These are phyloP conservation scores for Sternotherus odoratus DNA, from an alignment of 2,797 vertebrate species.

Conservation along the genomic window DNA sequence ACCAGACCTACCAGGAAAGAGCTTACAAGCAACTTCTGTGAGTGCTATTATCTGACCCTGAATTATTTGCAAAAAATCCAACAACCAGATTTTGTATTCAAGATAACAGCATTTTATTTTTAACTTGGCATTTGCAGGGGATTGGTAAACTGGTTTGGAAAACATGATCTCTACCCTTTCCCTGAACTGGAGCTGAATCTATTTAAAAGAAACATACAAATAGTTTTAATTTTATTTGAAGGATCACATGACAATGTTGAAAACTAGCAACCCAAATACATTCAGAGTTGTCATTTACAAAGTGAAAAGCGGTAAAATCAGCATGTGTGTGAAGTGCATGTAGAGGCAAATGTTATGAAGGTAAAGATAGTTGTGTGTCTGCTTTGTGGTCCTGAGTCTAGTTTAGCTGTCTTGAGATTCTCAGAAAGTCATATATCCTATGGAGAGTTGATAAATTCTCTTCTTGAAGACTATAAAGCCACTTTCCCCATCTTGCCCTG, in stretches of 20 bases:
- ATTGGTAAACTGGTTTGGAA: neutral
- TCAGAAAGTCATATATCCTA: neutral
- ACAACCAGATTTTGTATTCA: neutral
- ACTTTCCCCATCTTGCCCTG: neutral
- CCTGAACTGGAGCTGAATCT: neutral
- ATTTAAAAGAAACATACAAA: neutral
- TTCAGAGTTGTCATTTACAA: constrained; percentile 21
- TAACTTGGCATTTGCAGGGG: neutral
- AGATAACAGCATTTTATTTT: neutral
- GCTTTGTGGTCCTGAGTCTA: neutral
- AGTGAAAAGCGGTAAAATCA: neutral
- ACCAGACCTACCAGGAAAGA: constrained; percentile 97
- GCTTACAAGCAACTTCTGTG: constrained; percentile 95
- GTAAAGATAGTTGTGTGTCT: neutral
- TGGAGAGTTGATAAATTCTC: neutral
- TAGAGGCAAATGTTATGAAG: neutral
- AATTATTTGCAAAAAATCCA: neutral
- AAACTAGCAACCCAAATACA: neutral
- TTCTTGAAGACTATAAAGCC: neutral
- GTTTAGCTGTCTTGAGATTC: neutral
- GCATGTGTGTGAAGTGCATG: neutral
- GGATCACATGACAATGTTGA: neutral
- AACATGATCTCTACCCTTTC: neutral
- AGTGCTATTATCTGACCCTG: constrained; percentile 71
- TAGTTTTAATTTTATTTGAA: neutral